phyloP scores from a whole-genome alignment of 2,888 invertebrate species.

The Formica aserva region DNA sequence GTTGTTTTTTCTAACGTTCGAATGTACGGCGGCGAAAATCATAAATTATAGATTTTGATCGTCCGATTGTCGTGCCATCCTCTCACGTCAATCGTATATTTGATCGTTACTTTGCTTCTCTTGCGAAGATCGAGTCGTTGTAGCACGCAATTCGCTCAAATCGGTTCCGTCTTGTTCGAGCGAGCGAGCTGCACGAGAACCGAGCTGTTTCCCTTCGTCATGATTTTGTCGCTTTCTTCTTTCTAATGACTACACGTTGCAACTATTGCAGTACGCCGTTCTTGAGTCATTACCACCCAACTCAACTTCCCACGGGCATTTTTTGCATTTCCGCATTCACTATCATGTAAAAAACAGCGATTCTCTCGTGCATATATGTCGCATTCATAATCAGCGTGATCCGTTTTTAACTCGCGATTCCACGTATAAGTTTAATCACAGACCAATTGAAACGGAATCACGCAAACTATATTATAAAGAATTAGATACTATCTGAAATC shows the following conservation, averaged over 20 bases:
- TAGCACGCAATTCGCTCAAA: neutral
- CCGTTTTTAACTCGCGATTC: neutral
- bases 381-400: neutral
- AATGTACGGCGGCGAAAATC: neutral
- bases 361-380: neutral
- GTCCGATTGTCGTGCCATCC: neutral
- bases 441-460: neutral
- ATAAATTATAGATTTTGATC: constrained; percentile 7
- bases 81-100: neutral
- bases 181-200: constrained; percentile 1
- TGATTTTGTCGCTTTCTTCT: constrained; percentile 4
- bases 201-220: neutral
- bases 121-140: neutral
- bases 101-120: neutral
- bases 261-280: neutral
- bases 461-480: neutral
- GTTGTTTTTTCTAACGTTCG: neutral
- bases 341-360: neutral
- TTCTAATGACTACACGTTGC: neutral
- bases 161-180: constrained; percentile 7
- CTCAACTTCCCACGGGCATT: constrained; percentile 1
- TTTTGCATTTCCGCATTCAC: constrained; percentile 4
- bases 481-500: neutral
- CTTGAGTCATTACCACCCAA: constrained; percentile 2
- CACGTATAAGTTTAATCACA: neutral